These are phyloP conservation scores for Gobius niger DNA, from an alignment of 2,113 vertebrate genomes.

Conservation along the genomic window DNA sequence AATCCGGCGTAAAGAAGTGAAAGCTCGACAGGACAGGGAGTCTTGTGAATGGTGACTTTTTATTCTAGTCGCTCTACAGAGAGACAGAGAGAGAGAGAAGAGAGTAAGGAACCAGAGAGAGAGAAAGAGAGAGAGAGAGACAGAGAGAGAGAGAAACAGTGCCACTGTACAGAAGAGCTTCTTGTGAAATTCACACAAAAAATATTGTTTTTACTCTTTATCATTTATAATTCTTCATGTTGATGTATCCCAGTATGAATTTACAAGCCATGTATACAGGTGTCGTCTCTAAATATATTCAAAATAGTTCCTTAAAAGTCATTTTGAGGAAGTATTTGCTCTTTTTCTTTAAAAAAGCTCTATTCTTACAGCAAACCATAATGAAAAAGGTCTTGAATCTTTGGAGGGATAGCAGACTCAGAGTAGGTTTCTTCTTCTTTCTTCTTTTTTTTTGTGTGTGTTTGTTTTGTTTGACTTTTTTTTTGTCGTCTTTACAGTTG, in stretches of 20 bases:
- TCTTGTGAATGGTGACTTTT: conserved; percentile 79
- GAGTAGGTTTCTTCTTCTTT: conserved; percentile 59
- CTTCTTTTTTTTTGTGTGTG: no score
- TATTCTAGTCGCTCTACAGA: conserved; percentile 77
- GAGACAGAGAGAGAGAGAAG: conserved; percentile 53
- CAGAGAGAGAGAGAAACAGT: conserved; percentile 64
- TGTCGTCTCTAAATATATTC: conserved; percentile 79
- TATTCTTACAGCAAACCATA: conserved; percentile 80
- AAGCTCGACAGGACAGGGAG: conserved; percentile 69
- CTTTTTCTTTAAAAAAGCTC: conserved; percentile 63
- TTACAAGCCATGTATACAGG: conserved; percentile 82
- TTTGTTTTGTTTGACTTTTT: conserved; percentile 2
- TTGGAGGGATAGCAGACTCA: conserved; percentile 79
- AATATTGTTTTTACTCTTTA: conserved; percentile 80
- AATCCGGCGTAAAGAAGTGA: conserved; percentile 9
- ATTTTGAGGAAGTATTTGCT: conserved; percentile 75
- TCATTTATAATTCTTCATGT: conserved; percentile 76
- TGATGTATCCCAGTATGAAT: conserved; percentile 78
- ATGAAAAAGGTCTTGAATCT: conserved; percentile 74
- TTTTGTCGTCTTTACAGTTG: conserved; percentile 66
- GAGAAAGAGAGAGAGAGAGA: conserved; percentile 51
- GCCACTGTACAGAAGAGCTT: conserved; percentile 79
- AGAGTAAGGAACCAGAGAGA: conserved; percentile 17
- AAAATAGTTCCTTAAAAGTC: conserved; percentile 81
- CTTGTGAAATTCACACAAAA: conserved; percentile 82